phyloP scores from a whole-genome alignment of 2,797 vertebrate genomes.

The Sebastes kiyomatsui region DNA sequence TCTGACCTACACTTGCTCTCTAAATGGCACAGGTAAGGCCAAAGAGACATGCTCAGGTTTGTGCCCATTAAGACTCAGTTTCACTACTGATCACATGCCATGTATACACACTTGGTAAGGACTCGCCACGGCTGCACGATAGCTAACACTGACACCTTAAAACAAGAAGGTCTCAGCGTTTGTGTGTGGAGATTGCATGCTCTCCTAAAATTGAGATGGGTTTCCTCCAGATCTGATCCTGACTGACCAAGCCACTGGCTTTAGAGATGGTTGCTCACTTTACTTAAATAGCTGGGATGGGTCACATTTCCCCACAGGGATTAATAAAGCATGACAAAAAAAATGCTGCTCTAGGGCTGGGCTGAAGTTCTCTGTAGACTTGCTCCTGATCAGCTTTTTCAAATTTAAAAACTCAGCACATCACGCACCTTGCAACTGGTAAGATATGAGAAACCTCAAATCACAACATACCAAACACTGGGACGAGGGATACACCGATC shows the following conservation, averaged over 20 bases:
- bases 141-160: background rate
- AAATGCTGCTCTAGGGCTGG: constrained; percentile 3
- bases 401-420: constrained; percentile 23
- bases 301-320: background rate
- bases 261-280: background rate
- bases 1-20: background rate
- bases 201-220: background rate
- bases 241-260: background rate
- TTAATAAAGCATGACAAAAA: constrained; percentile 5
- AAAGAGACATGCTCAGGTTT: constrained; percentile 3
- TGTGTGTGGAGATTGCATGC: background rate
- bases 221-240: background rate
- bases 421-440: background rate
- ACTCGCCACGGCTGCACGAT: background rate
- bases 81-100: background rate
- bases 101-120: background rate
- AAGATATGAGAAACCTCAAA: background rate
- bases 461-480: constrained; percentile 15
- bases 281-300: constrained; percentile 7
- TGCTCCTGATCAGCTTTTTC: constrained; percentile 11
- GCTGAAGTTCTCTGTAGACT: background rate
- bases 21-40: background rate
- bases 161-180: background rate
- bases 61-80: background rate
- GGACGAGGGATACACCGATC: background rate